A percentile compares a stretch with the other conserved stretches of the same genome.
These are phyloP conservation scores for Oscheius onirici DNA, from an alignment of 2,888 invertebrate genomes.

Conservation along the genomic window DNA sequence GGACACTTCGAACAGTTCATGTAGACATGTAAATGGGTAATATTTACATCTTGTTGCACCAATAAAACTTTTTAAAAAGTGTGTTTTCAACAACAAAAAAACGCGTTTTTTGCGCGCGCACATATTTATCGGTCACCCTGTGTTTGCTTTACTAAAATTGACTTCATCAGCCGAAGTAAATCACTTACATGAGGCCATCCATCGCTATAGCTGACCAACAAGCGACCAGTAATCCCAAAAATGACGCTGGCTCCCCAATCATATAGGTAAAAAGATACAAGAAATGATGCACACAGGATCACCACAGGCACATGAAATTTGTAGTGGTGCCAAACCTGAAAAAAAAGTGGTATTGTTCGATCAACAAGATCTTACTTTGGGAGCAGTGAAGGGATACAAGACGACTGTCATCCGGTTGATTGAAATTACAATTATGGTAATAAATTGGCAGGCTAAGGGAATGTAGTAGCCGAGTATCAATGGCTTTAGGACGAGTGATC, in stretches of 20 bases:
- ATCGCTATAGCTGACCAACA: background rate
- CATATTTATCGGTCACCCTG: too few species aligned
- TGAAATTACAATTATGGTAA: background rate
- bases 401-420: background rate
- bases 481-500: background rate
- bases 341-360: background rate
- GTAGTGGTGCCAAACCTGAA: constrained; percentile 1
- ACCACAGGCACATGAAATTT: background rate
- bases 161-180: too few species aligned
- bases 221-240: constrained; percentile 7
- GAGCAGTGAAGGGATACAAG: background rate
- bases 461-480: background rate
- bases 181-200: constrained; percentile 15
- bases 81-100: too few species aligned
- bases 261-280: background rate
- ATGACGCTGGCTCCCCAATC: constrained; percentile 7
- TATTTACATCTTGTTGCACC: too few species aligned
- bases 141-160: too few species aligned
- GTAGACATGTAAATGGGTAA: too few species aligned
- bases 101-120: too few species aligned
- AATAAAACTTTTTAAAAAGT: too few species aligned
- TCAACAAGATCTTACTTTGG: background rate
- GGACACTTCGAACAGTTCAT: too few species aligned
- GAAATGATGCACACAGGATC: too few species aligned
- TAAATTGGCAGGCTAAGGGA: background rate